Evolutionary conservation across 1,140 invertebrate genomes (phyloP), one percentile per base, ranked within the genome.

Genomic region (Pachypeltis micranthus): DNA sequence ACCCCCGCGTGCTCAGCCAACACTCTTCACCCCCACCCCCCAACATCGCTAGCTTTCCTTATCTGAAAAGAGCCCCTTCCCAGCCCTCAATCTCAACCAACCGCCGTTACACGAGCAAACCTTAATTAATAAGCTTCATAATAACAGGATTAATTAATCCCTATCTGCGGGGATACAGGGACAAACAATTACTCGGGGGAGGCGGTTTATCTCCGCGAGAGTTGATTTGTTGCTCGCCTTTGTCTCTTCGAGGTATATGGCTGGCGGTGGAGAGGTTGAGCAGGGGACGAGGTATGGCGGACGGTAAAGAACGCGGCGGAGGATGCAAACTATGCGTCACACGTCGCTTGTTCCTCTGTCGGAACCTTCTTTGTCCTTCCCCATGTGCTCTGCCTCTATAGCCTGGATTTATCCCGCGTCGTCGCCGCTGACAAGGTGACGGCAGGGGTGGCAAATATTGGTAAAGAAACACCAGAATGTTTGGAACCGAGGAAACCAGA

Each of bases 91-190:
- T n/a, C n/a, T n/a, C 44, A 19, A 26, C 54, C 26, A 56, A 56
- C 19, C 19, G 21, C 57, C 57, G n/a, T 27, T 59, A 16, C 29
- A 59, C 47, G 57, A 59, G 26, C 57, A 59, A 59, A 31, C 57
- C 57, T 59, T 59, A 59, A 59, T 59, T 59, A 59, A 59, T 59
- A 59, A 59, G 57, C 57, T 59, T 59, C 26, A 59, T 59, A 59
- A 59, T 59, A 59, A 59, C 29, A 28, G 57, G 26, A 59, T 59
- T 59, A 59, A 59, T 59, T 59, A 59, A 59, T 59, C 57, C 57
- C 57, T 59, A 59, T 59, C 57, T 59, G n/a, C 3, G 26, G 57
- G 27, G 57, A 59, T 59, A 59, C 57, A 59, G 57, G 57, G 57
- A 59, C 57, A 59, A 59, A 59, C 57, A 59, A 59, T 59, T 59